Conservation (phyloP, 2,797 vertebrate genomes). For the Cossypha polioptera region DNA sequence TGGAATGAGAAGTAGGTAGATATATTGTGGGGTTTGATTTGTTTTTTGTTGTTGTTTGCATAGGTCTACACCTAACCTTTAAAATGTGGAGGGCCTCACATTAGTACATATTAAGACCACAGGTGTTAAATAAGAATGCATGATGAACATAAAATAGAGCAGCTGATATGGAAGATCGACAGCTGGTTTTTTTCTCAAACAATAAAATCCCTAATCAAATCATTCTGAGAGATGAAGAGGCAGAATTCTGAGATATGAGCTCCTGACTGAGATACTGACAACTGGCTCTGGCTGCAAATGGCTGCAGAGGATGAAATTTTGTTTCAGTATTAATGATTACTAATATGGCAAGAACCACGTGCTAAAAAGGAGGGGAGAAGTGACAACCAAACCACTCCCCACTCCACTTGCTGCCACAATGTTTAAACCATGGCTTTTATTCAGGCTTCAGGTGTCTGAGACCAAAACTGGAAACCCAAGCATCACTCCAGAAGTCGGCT, state of each 20-base stretch:
- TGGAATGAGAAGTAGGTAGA: not conserved
- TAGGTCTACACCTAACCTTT: constrained; percentile 22
- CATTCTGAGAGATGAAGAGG: constrained; percentile 27
- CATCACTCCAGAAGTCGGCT: not conserved
- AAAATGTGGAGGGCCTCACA: constrained; percentile 31
- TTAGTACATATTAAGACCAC: constrained; percentile 53
- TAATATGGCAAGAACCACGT: constrained; percentile 4
- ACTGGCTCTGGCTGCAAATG: constrained; percentile 48
- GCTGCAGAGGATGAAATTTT: constrained; percentile 39
- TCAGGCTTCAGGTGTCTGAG: not conserved
- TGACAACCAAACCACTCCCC: fast-evolving
- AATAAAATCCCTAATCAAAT: constrained; percentile 66
- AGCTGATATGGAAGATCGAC: constrained; percentile 61
- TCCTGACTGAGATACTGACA: constrained; percentile 62
- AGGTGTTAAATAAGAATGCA: constrained; percentile 51
- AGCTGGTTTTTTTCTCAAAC: constrained; percentile 48
- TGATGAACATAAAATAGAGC: constrained; percentile 48
- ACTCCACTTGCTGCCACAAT: not conserved
- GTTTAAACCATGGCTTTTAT: not conserved
- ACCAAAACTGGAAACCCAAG: not conserved
- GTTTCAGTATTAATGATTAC: constrained; percentile 31
- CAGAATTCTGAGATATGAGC: constrained; percentile 45
- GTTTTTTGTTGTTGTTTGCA: not conserved
- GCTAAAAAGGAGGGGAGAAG: not conserved
- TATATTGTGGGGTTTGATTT: not conserved